phyloP scores from a whole-genome alignment of 2,113 vertebrate species.

The Nannospalax galili region DNA sequence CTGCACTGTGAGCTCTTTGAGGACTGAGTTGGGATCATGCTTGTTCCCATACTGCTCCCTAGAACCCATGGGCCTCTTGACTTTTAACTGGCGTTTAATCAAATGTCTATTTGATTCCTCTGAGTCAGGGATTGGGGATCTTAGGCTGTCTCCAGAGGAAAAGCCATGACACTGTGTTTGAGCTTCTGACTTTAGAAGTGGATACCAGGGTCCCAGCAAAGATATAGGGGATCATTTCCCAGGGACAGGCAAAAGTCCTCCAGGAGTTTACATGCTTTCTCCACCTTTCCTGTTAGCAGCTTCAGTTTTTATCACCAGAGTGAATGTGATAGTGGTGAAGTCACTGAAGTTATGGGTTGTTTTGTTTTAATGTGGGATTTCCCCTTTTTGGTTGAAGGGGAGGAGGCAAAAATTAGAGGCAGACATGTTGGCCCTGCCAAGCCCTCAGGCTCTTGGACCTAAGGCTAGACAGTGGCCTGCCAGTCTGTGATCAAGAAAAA shows the following conservation, averaged over 20 bases:
- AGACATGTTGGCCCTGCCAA: neutral
- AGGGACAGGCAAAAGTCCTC: slow-evolving; percentile 87
- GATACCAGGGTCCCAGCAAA: slow-evolving; percentile 58
- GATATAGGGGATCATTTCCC: slow-evolving; percentile 35
- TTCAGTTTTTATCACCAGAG: slow-evolving; percentile 83
- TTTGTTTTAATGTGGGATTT: slow-evolving; percentile 56
- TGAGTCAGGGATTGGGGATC: neutral
- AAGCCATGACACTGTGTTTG: slow-evolving; percentile 81
- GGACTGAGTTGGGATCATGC: slow-evolving; percentile 75
- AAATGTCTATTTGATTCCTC: slow-evolving; percentile 26
- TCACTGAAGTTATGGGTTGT: slow-evolving; percentile 94
- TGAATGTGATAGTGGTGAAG: slow-evolving; percentile 84
- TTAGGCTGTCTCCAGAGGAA: slow-evolving; percentile 61
- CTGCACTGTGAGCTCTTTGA: slow-evolving; percentile 84
- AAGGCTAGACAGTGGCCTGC: neutral
- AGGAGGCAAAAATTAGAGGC: slow-evolving; percentile 71
- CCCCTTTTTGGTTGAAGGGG: slow-evolving; percentile 24
- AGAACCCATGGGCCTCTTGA: neutral
- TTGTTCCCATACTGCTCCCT: neutral
- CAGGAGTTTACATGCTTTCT: slow-evolving; percentile 85
- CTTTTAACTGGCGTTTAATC: neutral
- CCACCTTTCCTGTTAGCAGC: slow-evolving; percentile 87
- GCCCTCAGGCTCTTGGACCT: slow-evolving; percentile 18
- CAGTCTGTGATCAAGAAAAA: slow-evolving; percentile 51
- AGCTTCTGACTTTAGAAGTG: slow-evolving; percentile 44